phyloP scores from a whole-genome alignment of 2,888 invertebrate genomes.

The Tinea pellionella region DNA sequence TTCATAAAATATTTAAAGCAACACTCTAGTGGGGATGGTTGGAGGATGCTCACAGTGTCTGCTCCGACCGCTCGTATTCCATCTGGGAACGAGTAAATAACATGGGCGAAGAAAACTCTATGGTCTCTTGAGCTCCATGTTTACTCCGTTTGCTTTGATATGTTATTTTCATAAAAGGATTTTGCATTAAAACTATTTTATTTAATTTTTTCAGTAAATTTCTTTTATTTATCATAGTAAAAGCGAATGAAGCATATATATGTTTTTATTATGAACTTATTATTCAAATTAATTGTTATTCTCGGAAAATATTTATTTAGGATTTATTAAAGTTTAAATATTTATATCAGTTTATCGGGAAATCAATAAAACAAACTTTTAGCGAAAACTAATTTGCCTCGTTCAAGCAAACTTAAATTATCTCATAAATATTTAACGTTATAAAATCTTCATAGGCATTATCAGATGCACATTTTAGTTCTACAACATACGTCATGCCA shows the following conservation, averaged over 20 bases:
- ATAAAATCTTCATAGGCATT: neutral
- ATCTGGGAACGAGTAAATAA: slow-evolving; percentile 26
- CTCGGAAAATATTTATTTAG: no score
- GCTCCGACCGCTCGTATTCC: slow-evolving; percentile 21
- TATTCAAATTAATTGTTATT: no score
- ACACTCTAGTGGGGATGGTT: slow-evolving; percentile 8
- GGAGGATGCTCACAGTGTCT: neutral
- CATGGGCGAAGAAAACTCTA: slow-evolving; percentile 27
- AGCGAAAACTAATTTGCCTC: no score
- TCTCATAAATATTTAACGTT: neutral
- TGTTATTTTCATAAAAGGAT: slow-evolving; percentile 3
- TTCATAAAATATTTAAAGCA: slow-evolving; percentile 31
- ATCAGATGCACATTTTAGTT: slow-evolving; percentile 24
- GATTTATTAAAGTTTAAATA: no score
- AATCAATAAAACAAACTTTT: no score
- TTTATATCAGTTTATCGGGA: no score
- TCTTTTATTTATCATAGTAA: no score
- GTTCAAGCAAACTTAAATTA: neutral
- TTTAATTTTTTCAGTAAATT: no score
- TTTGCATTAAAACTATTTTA: neutral
- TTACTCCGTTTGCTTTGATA: slow-evolving; percentile 21
- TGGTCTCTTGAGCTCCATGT: slow-evolving; percentile 31
- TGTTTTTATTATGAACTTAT: no score
- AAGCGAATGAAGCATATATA: neutral
- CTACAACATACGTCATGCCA: slow-evolving; percentile 21